phyloP scores from a whole-genome alignment of 2,113 vertebrate genomes.

The Picathartes gymnocephalus region DNA sequence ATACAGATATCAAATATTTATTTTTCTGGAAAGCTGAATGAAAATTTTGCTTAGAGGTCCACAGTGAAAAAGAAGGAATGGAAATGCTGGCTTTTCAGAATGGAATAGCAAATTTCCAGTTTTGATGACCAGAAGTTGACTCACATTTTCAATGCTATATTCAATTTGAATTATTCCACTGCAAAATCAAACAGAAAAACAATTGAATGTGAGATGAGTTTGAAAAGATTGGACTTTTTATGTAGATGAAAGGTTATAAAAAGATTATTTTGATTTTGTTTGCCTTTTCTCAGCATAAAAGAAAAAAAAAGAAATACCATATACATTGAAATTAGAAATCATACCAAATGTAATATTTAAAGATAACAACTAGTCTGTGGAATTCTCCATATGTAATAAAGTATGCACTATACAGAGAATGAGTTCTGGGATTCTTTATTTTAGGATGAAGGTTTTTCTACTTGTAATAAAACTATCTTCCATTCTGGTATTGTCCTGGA shows the following conservation, averaged over 20 bases:
- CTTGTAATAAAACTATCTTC: neutral
- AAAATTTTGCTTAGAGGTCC: neutral
- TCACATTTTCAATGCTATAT: neutral
- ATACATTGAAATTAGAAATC: neutral
- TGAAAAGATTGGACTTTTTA: neutral
- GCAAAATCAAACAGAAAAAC: neutral
- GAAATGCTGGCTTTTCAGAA: neutral
- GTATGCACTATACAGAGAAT: neutral
- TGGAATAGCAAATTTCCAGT: neutral
- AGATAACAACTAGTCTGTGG: neutral
- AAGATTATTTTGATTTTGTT: neutral
- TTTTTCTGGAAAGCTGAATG: neutral
- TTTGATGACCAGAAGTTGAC: neutral
- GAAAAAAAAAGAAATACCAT: neutral
- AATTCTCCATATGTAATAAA: neutral
- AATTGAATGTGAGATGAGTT: neutral
- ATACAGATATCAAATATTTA: neutral
- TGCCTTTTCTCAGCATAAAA: neutral
- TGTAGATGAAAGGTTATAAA: neutral
- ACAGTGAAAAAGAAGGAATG: neutral
- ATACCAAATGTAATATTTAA: neutral
- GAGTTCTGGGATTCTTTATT: neutral
- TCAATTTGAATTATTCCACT: neutral
- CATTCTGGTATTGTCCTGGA: neutral
- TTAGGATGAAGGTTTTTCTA: neutral